Conservation (phyloP, 2,888 invertebrate species). For the Leucophora obtusa region DNA sequence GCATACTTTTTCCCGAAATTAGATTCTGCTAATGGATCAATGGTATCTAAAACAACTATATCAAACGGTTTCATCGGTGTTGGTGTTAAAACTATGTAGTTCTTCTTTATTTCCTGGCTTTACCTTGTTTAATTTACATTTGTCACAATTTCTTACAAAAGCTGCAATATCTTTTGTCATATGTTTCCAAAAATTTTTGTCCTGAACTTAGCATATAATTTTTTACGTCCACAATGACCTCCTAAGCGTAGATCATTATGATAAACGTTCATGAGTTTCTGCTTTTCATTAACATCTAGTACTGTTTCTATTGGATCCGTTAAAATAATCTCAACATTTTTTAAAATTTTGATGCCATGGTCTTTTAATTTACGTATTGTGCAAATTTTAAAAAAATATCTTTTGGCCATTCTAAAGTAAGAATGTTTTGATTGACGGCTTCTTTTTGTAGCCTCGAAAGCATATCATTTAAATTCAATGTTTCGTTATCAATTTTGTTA, state of each 20-base stretch:
- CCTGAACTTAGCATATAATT: constrained; percentile 22
- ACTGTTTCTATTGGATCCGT: constrained; percentile 30
- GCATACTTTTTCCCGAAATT: too few species aligned
- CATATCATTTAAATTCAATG: constrained; percentile 30
- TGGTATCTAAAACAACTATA: too few species aligned
- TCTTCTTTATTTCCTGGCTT: constrained; percentile 42
- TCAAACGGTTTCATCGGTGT: constrained; percentile 47
- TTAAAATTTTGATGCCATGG: constrained; percentile 2
- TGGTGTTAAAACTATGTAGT: constrained; percentile 47
- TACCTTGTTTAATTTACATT: too few species aligned
- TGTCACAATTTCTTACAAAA: constrained; percentile 39
- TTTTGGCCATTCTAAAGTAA: constrained; percentile 32
- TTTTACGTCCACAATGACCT: constrained; percentile 22
- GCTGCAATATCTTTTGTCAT: constrained; percentile 28
- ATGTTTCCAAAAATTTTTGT: constrained; percentile 35
- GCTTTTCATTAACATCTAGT: constrained; percentile 16
- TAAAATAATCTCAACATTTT: constrained; percentile 21
- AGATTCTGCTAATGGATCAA: too few species aligned
- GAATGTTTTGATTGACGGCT: constrained; percentile 23
- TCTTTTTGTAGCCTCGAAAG: constrained; percentile 23
- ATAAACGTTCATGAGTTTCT: constrained; percentile 19
- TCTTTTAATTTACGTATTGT: too few species aligned
- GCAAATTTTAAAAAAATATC: constrained; percentile 25
- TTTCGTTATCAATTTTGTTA: too few species aligned
- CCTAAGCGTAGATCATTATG: constrained; percentile 40